Conservation (phyloP, 2,113 vertebrate species). For the Mormoops blainvillei region DNA sequence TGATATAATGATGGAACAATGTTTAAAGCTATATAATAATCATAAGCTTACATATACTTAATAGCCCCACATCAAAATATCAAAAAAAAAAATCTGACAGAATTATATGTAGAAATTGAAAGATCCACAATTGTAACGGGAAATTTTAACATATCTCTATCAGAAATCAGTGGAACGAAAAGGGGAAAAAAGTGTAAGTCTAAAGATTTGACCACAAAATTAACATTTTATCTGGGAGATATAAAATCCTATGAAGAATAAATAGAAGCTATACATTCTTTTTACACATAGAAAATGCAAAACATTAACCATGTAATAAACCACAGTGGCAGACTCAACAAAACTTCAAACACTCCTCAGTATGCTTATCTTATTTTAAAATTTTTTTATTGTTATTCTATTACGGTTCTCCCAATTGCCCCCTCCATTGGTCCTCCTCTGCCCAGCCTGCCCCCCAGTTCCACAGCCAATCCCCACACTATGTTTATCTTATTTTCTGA, state of each 20-base stretch:
- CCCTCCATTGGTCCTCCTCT: too few relatives aligned
- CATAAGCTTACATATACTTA: not conserved
- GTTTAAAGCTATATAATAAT: not conserved
- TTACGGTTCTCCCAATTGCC: too few relatives aligned
- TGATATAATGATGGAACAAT: not conserved
- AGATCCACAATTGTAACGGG: not conserved
- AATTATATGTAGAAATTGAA: not conserved
- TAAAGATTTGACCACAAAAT: not conserved
- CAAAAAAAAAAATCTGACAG: not conserved
- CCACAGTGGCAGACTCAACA: not conserved
- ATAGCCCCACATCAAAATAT: not conserved
- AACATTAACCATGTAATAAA: not conserved
- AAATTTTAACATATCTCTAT: not conserved
- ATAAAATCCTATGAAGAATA: not conserved
- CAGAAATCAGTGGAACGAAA: not conserved
- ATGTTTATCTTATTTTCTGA: not conserved
- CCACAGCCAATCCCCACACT: too few relatives aligned
- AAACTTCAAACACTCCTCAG: not conserved
- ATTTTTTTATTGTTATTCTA: too few relatives aligned
- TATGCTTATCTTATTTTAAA: not conserved
- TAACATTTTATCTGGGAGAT: not conserved
- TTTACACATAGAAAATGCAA: not conserved
- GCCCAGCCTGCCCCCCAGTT: too few relatives aligned
- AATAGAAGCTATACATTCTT: not conserved
- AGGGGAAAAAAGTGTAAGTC: not conserved